A percentile compares a stretch with the other conserved stretches of the same genome.
phyloP scores from a whole-genome alignment of 2,113 vertebrate genomes.

The Propithecus coquereli region DNA sequence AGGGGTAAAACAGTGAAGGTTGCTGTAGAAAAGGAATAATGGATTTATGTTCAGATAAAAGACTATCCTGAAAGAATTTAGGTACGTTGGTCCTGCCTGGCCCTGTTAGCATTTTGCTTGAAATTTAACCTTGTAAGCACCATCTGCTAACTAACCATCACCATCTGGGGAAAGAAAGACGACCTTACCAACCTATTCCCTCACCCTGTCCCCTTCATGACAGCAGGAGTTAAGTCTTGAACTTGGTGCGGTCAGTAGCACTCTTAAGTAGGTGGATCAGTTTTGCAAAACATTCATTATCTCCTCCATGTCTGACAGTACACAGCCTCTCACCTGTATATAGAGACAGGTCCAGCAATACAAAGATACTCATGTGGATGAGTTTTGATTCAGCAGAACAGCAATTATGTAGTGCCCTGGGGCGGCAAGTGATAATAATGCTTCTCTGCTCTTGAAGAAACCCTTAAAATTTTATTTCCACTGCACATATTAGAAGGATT shows the following conservation, averaged over 20 bases:
- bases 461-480: neutral
- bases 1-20: neutral
- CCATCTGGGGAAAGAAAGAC: neutral
- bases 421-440: neutral
- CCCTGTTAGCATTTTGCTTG: neutral
- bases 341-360: neutral
- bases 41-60: neutral
- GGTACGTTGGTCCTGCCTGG: neutral
- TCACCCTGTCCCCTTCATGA: neutral
- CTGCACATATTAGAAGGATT: neutral
- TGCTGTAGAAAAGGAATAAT: neutral
- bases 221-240: neutral
- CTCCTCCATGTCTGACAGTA: neutral
- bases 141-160: too few species aligned
- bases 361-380: fast-evolving
- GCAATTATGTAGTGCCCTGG: neutral
- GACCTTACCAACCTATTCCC: neutral
- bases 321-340: neutral
- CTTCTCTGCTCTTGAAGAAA: neutral
- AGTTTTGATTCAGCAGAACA: neutral
- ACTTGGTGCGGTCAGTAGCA: neutral
- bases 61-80: neutral
- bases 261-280: neutral
- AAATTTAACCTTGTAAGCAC: neutral
- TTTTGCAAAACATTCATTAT: neutral